phyloP scores from a whole-genome alignment of 2,888 invertebrate species.

The Keiferia lycopersicella region DNA sequence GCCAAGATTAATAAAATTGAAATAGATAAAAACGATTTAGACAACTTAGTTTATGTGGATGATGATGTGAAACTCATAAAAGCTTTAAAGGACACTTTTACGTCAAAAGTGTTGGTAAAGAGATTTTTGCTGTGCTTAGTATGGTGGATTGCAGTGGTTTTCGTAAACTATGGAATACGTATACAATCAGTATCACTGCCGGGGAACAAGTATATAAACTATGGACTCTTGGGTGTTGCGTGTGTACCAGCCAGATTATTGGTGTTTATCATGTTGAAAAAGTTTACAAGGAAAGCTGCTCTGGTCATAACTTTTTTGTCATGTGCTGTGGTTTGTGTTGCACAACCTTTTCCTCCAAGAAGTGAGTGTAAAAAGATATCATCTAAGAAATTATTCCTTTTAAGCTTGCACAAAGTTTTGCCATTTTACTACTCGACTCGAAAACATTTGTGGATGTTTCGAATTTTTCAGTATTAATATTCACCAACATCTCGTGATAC shows the following conservation, averaged over 20 bases:
- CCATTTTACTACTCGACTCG: background rate
- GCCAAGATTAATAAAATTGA: conserved; percentile 71
- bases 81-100: conserved; percentile 58
- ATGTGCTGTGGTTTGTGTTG: conserved; percentile 80
- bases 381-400: background rate
- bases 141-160: conserved; percentile 84
- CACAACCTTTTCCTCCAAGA: conserved; percentile 81
- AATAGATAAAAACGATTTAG: conserved; percentile 50
- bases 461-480: too few relatives aligned
- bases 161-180: conserved; percentile 89
- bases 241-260: conserved; percentile 82
- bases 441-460: too few relatives aligned
- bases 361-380: conserved; percentile 53
- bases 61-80: conserved; percentile 45
- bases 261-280: conserved; percentile 77
- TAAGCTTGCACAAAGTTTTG: background rate
- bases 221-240: conserved; percentile 80
- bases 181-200: conserved; percentile 87
- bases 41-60: conserved; percentile 48
- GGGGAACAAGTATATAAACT: conserved; percentile 89
- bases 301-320: conserved; percentile 77
- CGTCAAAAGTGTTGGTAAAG: conserved; percentile 53
- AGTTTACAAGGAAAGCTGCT: conserved; percentile 78
- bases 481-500: too few relatives aligned
- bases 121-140: conserved; percentile 64